phyloP scores from a whole-genome alignment of 2,888 invertebrate species.

The Ellobium chinense region DNA sequence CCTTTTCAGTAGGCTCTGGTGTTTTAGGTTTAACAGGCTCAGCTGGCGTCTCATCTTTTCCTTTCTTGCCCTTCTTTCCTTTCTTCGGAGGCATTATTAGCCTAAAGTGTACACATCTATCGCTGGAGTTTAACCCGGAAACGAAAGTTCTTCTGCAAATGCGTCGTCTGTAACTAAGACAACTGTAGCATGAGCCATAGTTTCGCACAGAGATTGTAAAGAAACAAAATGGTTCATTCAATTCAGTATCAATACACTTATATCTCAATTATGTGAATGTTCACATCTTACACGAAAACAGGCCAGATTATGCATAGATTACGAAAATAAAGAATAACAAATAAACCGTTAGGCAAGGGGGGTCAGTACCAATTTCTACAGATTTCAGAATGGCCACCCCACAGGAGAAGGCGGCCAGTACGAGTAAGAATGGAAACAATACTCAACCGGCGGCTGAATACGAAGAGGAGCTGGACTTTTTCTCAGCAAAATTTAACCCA shows the following conservation, averaged over 20 bases:
- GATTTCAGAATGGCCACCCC: constrained; percentile 62
- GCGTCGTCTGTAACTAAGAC: constrained; percentile 11
- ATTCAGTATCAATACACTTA: no score
- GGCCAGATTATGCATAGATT: no score
- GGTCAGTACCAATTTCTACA: no score
- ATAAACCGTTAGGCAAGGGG: no score
- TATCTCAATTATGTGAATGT: no score
- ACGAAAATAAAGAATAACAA: no score
- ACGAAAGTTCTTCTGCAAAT: neutral
- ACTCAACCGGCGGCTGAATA: neutral
- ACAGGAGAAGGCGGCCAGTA: constrained; percentile 42
- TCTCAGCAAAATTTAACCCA: constrained; percentile 63
- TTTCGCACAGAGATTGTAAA: no score
- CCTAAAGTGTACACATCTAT: no score
- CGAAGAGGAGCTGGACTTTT: constrained; percentile 56
- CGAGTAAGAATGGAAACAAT: constrained; percentile 45
- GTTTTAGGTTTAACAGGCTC: constrained; percentile 59
- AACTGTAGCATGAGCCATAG: neutral
- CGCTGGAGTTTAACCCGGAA: no score
- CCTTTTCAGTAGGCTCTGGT: constrained; percentile 74
- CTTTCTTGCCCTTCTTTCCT: constrained; percentile 65
- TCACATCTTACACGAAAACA: no score
- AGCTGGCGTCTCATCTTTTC: constrained; percentile 53
- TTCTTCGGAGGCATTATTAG: constrained; percentile 69
- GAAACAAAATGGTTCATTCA: no score